phyloP scores from a whole-genome alignment of 1,140 invertebrate genomes.

The Drosophila melanica region DNA sequence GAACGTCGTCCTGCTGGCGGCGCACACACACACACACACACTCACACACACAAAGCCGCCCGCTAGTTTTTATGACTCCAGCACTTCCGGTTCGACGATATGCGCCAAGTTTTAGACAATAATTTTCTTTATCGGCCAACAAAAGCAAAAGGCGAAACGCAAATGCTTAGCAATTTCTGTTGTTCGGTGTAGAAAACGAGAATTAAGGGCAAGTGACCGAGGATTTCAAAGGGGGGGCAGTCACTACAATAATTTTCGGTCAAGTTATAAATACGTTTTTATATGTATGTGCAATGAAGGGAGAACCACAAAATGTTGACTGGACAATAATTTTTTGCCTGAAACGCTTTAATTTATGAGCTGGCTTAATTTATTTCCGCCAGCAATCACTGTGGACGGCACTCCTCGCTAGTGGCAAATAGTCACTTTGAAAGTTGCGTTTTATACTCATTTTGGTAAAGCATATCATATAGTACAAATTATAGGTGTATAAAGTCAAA shows the following conservation, averaged over 20 bases:
- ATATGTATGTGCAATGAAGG: constrained; percentile 22
- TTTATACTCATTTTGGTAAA: no score
- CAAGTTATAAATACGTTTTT: constrained; percentile 62
- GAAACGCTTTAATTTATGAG: constrained; percentile 70
- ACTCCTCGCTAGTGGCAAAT: no score
- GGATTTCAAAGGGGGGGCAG: constrained; percentile 4
- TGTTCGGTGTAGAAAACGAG: neutral
- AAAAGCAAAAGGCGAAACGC: constrained; percentile 62
- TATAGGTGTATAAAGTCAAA: no score
- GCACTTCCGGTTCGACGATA: constrained; percentile 73
- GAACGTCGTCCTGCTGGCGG: constrained; percentile 59
- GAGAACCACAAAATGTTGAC: constrained; percentile 46
- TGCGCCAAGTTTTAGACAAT: constrained; percentile 77
- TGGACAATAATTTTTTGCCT: constrained; percentile 49
- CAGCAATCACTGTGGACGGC: neutral
- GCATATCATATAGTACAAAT: no score
- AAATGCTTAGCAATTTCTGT: constrained; percentile 56
- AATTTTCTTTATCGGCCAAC: constrained; percentile 63
- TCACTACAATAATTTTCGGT: constrained; percentile 44
- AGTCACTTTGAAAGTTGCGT: no score
- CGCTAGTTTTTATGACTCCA: constrained; percentile 68
- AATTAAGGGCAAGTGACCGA: neutral
- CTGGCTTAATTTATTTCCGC: constrained; percentile 78
- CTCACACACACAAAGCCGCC: constrained; percentile 38
- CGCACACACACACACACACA: constrained; percentile 30